Evolutionary conservation across 2,113 vertebrate genomes (phyloP), one percentile per base, ranked within the genome.

Genomic region (Blennius ocellaris): DNA sequence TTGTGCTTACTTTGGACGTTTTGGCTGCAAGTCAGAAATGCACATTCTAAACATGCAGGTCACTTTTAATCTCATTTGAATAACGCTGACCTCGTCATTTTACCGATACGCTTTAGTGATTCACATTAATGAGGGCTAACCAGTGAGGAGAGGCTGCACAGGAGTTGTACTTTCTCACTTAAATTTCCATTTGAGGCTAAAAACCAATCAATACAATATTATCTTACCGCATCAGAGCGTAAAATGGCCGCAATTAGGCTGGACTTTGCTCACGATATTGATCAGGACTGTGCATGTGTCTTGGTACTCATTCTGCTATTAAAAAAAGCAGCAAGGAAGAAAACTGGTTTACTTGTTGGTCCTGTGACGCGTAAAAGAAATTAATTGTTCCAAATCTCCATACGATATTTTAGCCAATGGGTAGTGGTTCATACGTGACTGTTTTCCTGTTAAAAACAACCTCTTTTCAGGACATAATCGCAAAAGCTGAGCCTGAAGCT

Each of bases 31-130:
- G 17, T 37, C 37, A 41, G 37, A 65, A 51, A 60, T 55, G 44
- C 15, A 3, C 15, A 58, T 55, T 63, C 52, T 63, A 63, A 73
- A n/a, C 16, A 48, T 60, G 17, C 48, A 54, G 38, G 58, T 64
- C 63, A 66, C 17, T 43, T 81, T 68, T 64, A 72, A 75, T 78
- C 45, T 70, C 15, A 66, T 76, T 40, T 58, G n/a, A 76, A 84
- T 44, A 76, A 76, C 0, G 68, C 48, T 67, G 55, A 87, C 55
- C 7, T 17, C 41, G n/a, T 59, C 61, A 63, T 85, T 75, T 68
- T 14, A 14, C 55, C 63, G 66, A 51, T 73, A 76, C 57, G 59
- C 74, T 69, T 59, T 12, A 62, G 38, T 61, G 70, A 81, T 62
- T 57, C 55, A 49, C 30, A 40, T 74, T 73, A 53, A 62, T 36